Evolutionary conservation across 2,888 invertebrate species (phyloP).

Genomic region (Agrochola lota): DNA sequence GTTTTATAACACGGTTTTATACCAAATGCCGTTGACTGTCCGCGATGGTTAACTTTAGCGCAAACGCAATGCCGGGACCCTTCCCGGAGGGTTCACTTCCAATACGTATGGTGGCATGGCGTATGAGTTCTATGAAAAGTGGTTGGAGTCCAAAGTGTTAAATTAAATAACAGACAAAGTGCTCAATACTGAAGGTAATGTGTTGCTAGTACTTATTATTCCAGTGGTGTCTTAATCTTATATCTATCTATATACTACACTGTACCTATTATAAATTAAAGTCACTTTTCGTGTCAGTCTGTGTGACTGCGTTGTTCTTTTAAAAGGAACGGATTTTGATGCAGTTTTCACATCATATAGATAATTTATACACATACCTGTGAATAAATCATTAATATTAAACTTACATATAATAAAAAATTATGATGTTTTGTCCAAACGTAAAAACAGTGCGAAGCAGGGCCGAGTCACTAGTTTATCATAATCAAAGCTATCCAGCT

Average conservation of each 20-base stretch:
- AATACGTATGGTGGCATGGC: no score
- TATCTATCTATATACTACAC: neutral
- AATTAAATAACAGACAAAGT: conserved; percentile 15
- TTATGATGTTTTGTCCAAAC: neutral
- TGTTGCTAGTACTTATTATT: neutral
- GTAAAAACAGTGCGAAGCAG: neutral
- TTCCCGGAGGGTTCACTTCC: no score
- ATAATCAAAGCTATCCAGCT: neutral
- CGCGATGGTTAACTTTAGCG: no score
- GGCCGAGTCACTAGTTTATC: neutral
- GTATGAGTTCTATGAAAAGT: no score
- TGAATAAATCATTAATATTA: neutral
- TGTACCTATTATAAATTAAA: no score
- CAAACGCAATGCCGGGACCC: no score
- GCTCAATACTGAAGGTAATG: neutral
- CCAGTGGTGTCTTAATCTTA: neutral
- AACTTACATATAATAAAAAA: neutral
- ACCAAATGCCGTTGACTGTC: no score
- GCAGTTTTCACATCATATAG: neutral
- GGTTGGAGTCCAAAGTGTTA: no score
- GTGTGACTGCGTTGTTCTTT: neutral
- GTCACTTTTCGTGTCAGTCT: neutral
- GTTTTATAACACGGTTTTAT: no score
- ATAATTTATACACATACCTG: neutral
- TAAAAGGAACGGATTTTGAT: neutral